Conservation (phyloP, 2,888 invertebrate species). For the Trichopria drosophilae region DNA sequence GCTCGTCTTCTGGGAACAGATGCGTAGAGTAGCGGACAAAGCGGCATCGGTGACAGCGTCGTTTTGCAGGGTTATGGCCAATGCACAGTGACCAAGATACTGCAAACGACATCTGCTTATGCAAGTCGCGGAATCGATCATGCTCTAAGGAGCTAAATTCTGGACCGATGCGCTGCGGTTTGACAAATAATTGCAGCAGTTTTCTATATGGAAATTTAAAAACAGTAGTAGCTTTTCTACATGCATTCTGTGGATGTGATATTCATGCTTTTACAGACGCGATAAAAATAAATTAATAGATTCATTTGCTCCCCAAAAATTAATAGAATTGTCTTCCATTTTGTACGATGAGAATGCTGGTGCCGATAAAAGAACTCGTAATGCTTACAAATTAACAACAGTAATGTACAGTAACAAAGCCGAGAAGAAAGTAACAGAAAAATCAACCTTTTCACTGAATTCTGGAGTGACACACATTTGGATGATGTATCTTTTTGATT, state of each 20-base stretch:
- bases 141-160: no score
- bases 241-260: constrained; percentile 33
- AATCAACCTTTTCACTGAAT: no score
- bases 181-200: constrained; percentile 28
- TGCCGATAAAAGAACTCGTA: constrained; percentile 24
- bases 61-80: no score
- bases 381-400: constrained; percentile 31
- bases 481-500: no score
- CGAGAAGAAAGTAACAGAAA: constrained; percentile 30
- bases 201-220: constrained; percentile 29
- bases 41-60: no score
- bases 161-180: no score
- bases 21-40: no score
- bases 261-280: constrained; percentile 31
- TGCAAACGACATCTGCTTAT: no score
- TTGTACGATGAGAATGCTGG: constrained; percentile 33
- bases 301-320: constrained; percentile 10
- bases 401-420: constrained; percentile 36
- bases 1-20: no score
- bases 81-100: no score
- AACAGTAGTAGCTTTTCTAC: constrained; percentile 25
- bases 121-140: no score
- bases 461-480: no score
- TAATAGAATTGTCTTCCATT: constrained; percentile 27
- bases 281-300: constrained; percentile 31